Conservation (phyloP, 2,113 vertebrate species). For the Cryptomyrus ogoouensis region DNA sequence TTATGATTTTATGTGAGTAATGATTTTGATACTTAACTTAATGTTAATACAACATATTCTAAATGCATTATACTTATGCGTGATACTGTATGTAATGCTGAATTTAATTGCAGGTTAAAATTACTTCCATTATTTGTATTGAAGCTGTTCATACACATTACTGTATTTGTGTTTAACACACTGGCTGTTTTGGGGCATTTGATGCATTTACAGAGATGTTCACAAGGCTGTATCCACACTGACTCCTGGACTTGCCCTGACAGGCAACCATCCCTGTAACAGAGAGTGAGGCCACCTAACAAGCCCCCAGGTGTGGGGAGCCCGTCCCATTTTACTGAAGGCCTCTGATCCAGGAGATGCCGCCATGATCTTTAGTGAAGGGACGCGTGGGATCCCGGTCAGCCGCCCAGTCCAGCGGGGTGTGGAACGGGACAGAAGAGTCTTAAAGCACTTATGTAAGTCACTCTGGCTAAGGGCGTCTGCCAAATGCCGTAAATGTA, state of each 20-base stretch:
- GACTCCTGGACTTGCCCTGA: not conserved
- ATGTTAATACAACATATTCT: not conserved
- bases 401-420: not conserved
- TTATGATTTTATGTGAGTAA: not conserved
- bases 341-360: not conserved
- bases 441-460: no score
- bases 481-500: no score
- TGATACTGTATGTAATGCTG: not conserved
- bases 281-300: not conserved
- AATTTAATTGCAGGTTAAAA: not conserved
- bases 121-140: not conserved
- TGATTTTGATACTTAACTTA: not conserved
- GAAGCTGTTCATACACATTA: not conserved
- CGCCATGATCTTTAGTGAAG: not conserved
- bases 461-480: no score
- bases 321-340: not conserved
- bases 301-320: not conserved
- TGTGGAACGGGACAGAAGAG: not conserved
- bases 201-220: not conserved
- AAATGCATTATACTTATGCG: not conserved
- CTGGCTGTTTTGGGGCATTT: not conserved
- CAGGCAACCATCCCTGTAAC: not conserved
- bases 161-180: not conserved
- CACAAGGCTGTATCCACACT: not conserved
- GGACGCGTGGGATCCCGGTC: not conserved